Percentiles rank a stretch among this genome's conserved stretches.
Evolutionary conservation across 53 echinoderm and acorn worm genomes (phyloP).

Genomic region (Pentamera pediparva): DNA sequence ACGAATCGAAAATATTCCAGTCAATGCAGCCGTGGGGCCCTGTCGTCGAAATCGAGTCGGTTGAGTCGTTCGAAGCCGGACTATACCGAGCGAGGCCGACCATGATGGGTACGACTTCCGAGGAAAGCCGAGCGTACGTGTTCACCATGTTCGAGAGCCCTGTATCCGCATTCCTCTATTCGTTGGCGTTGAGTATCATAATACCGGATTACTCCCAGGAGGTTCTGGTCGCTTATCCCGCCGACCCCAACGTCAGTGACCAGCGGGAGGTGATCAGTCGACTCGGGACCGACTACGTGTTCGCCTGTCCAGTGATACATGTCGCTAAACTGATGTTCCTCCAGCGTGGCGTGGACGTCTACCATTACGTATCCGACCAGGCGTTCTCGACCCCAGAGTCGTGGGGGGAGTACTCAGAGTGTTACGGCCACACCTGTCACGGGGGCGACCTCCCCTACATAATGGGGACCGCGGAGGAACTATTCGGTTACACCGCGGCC

Average conservation of each 20-base stretch:
- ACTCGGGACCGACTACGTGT: constrained; percentile 7
- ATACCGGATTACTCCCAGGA: neutral
- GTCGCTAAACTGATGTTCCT: constrained; percentile 2
- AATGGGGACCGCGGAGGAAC: neutral
- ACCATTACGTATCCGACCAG: constrained; percentile 14
- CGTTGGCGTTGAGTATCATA: neutral
- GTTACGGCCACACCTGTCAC: constrained; percentile 16
- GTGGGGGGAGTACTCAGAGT: neutral
- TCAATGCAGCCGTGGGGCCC: constrained; percentile 29
- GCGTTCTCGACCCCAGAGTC: neutral
- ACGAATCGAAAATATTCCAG: neutral
- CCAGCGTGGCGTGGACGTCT: neutral
- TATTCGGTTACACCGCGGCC: neutral
- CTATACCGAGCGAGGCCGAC: constrained; percentile 5
- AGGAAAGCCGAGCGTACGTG: constrained; percentile 5
- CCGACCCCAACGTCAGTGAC: neutral
- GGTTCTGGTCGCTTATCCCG: neutral
- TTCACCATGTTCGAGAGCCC: neutral
- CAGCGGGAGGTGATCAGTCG: neutral
- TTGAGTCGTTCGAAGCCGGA: neutral
- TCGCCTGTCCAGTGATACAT: neutral
- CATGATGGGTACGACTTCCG: constrained; percentile 5
- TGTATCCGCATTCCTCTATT: neutral
- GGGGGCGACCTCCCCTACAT: neutral
- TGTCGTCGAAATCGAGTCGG: constrained; percentile 6